A percentile compares a stretch with the other conserved stretches of the same genome.
phyloP scores from a whole-genome alignment of 2,888 invertebrate species.

The Frankliniella intonsa region DNA sequence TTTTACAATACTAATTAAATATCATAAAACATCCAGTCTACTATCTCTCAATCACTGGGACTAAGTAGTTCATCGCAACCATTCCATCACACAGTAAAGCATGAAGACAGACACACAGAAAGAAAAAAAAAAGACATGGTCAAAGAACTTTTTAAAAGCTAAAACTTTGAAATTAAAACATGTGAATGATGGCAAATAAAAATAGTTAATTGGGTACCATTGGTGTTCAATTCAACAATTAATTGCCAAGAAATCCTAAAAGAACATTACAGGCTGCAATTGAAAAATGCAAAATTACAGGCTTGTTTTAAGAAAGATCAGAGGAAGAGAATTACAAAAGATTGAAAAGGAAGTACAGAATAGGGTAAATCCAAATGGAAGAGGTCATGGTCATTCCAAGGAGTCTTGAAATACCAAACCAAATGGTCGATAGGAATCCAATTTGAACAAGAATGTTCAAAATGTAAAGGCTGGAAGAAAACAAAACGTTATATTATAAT shows the following conservation, averaged over 20 bases:
- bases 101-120: not conserved
- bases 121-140: too few species aligned
- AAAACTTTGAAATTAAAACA: too few species aligned
- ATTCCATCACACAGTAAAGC: not conserved
- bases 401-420: not conserved
- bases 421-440: not conserved
- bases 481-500: not conserved
- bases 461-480: not conserved
- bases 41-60: conserved; percentile 2
- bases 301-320: not conserved
- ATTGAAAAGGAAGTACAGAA: conserved; percentile 10
- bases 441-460: not conserved
- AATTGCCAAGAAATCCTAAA: not conserved
- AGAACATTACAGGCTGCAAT: too few species aligned
- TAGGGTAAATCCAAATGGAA: not conserved
- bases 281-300: not conserved
- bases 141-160: too few species aligned
- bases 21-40: conserved; percentile 3
- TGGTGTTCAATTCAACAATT: not conserved
- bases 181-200: not conserved
- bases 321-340: not conserved
- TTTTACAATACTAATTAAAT: not conserved
- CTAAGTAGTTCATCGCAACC: not conserved
- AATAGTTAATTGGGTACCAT: not conserved
- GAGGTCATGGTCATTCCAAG: not conserved